phyloP scores from a whole-genome alignment of 1,140 invertebrate genomes.

The Stegodyphus mimosarum region DNA sequence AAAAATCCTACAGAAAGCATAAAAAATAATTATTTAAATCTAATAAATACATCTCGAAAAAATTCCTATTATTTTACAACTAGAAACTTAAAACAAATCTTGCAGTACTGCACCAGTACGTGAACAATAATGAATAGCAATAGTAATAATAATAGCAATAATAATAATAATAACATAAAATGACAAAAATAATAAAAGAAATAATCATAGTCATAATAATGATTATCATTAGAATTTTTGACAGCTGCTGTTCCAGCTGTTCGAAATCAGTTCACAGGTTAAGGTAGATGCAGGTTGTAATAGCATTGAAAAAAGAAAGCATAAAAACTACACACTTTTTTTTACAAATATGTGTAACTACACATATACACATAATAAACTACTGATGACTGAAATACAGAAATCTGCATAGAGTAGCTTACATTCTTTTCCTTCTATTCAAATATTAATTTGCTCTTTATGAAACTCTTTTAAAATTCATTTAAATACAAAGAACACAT shows the following conservation, averaged over 20 bases:
- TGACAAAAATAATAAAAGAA: not conserved
- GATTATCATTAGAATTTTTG: not conserved
- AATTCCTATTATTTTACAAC: too few species aligned
- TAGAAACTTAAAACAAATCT: too few species aligned
- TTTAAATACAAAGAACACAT: not conserved
- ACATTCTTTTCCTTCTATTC: too few species aligned
- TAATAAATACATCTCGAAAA: too few species aligned
- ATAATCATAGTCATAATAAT: not conserved
- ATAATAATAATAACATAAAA: not conserved
- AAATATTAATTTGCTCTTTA: too few species aligned
- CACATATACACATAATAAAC: constrained; percentile 39
- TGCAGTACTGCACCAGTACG: too few species aligned
- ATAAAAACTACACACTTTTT: constrained; percentile 22
- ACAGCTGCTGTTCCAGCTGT: not conserved
- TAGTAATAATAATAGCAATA: too few species aligned
- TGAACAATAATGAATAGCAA: too few species aligned
- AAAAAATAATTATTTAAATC: too few species aligned
- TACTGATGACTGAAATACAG: constrained; percentile 4
- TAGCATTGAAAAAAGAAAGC: constrained; percentile 30
- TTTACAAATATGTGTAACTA: constrained; percentile 36
- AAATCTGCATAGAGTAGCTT: not conserved
- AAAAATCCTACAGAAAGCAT: too few species aligned
- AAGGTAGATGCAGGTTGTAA: constrained; percentile 56
- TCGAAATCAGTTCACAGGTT: not conserved
- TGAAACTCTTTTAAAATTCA: too few species aligned